phyloP scores from a whole-genome alignment of 1,140 invertebrate genomes.

The Pseudomyrmex flavicornis region DNA sequence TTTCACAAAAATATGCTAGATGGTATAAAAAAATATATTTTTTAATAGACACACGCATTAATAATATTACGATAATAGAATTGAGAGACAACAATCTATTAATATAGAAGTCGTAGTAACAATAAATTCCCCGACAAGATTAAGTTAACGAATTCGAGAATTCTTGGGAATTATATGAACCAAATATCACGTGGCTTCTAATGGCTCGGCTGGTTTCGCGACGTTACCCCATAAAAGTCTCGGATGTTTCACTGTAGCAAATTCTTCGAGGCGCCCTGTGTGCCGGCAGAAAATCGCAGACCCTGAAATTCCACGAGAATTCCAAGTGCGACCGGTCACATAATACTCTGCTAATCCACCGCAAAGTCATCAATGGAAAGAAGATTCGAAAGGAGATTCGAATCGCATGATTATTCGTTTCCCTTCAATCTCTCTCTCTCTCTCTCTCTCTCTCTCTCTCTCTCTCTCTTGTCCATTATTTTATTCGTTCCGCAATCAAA shows the following conservation, averaged over 20 bases:
- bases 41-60: background rate
- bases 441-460: background rate
- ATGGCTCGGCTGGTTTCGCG: constrained; percentile 49
- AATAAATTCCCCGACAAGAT: constrained; percentile 18
- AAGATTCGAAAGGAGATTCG: constrained; percentile 20
- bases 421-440: background rate
- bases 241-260: constrained; percentile 65
- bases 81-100: background rate
- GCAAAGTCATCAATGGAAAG: constrained; percentile 72
- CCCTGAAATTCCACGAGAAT: constrained; percentile 72
- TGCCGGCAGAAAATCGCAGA: constrained; percentile 54
- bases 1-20: background rate
- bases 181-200: constrained; percentile 39
- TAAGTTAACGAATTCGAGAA: constrained; percentile 34
- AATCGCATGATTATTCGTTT: background rate
- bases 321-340: constrained; percentile 65
- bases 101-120: background rate
- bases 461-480: background rate
- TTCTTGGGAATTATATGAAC: constrained; percentile 44
- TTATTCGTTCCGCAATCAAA: background rate
- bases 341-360: constrained; percentile 71
- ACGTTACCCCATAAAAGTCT: constrained; percentile 67
- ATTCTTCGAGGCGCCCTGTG: constrained; percentile 73
- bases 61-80: background rate
- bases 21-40: background rate